These are phyloP conservation scores for Protodeltote pygarga DNA, from an alignment of 2,888 invertebrate species.

Conservation along the genomic window DNA sequence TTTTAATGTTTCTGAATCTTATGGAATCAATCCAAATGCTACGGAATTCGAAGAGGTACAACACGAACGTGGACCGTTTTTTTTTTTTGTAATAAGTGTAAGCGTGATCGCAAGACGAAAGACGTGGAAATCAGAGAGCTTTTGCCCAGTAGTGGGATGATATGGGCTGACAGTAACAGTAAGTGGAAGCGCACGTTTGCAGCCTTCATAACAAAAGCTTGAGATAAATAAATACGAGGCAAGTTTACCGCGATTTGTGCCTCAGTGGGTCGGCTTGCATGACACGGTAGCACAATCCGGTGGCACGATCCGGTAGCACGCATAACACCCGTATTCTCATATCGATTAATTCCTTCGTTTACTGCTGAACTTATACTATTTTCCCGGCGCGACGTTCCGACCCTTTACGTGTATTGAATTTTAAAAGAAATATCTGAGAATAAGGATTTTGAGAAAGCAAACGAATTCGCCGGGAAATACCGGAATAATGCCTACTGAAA, in stretches of 20 bases:
- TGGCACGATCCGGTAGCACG: conserved; percentile 27
- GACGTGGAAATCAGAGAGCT: no score
- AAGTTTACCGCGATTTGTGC: conserved; percentile 40
- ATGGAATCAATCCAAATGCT: no score
- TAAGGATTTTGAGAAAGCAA: conserved; percentile 23
- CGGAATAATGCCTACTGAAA: conserved; percentile 28
- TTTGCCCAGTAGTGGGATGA: no score
- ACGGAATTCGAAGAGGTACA: no score
- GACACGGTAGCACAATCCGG: no score
- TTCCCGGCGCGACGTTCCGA: conserved; percentile 26
- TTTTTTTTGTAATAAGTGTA: no score
- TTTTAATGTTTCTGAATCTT: no score
- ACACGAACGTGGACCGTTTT: no score
- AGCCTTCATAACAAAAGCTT: conserved; percentile 22
- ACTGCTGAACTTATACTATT: conserved; percentile 33
- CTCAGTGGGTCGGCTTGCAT: no score
- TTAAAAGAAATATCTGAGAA: conserved; percentile 47
- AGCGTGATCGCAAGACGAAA: no score
- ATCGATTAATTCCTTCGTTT: conserved; percentile 53
- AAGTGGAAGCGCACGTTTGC: no score
- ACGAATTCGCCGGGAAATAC: conserved; percentile 24
- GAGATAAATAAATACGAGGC: conserved; percentile 12
- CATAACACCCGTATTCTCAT: conserved; percentile 32
- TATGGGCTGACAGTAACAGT: no score
- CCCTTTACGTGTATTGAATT: conserved; percentile 49